phyloP scores from a whole-genome alignment of 2,113 vertebrate genomes.

The Gymnobelideus leadbeateri region DNA sequence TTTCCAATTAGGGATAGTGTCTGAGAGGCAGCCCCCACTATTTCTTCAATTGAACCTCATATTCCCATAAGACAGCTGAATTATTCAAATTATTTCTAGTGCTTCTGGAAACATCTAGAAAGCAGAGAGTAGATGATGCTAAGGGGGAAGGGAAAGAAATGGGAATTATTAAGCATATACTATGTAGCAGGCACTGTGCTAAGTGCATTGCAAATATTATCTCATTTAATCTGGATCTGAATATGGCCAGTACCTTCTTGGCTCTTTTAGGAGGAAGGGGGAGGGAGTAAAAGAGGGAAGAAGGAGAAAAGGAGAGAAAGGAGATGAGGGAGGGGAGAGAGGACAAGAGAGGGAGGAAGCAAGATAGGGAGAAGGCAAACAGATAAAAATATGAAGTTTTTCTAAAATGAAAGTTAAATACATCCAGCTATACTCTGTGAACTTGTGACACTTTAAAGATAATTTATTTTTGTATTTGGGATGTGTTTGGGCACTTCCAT shows the following conservation, averaged over 20 bases:
- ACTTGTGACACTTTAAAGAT: neutral
- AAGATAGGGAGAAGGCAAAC: neutral
- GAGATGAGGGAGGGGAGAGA: neutral
- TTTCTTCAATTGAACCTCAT: neutral
- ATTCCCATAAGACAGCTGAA: neutral
- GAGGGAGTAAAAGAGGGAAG: neutral
- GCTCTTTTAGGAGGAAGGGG: neutral
- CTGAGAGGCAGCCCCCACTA: neutral
- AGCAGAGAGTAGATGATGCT: neutral
- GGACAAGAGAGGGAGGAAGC: neutral
- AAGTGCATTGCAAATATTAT: neutral
- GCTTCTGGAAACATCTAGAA: neutral
- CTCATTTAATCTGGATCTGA: neutral
- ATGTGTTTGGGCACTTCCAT: neutral
- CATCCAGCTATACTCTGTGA: neutral
- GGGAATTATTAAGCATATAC: neutral
- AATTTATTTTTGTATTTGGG: neutral
- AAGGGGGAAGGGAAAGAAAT: neutral
- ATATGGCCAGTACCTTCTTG: neutral
- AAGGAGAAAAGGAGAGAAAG: neutral
- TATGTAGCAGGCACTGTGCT: neutral
- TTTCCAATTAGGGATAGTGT: neutral
- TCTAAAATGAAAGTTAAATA: neutral
- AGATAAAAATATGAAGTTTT: neutral
- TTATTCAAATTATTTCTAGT: neutral